These are phyloP conservation scores for Maccullochella peelii DNA, from an alignment of 2,113 vertebrate species.

Conservation along the genomic window DNA sequence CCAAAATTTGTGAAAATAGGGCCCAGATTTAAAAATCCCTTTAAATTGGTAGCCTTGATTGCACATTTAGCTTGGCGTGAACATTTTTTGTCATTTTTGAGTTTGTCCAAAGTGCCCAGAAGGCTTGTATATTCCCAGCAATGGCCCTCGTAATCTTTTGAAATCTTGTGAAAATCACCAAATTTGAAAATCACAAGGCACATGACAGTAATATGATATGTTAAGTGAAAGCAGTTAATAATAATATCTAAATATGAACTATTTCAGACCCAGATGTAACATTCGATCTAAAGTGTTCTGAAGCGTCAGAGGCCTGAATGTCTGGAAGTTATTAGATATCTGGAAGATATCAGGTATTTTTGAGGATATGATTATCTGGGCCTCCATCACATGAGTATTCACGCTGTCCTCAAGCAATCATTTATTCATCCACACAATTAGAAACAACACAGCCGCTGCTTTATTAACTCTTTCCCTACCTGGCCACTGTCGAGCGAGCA, in stretches of 20 bases:
- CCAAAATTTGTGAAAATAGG: no score
- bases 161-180: background rate
- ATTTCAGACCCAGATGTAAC: background rate
- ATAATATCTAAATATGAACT: background rate
- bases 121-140: background rate
- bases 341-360: slow-evolving; percentile 48
- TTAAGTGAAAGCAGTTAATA: background rate
- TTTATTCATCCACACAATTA: slow-evolving; percentile 75
- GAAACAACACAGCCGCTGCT: slow-evolving; percentile 56
- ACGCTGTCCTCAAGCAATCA: slow-evolving; percentile 69
- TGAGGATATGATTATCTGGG: slow-evolving; percentile 52
- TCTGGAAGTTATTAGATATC: slow-evolving; percentile 30
- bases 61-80: no score
- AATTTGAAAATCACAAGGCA: background rate
- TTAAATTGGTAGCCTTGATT: no score
- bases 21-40: no score
- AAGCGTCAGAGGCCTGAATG: slow-evolving; percentile 10
- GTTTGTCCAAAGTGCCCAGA: background rate
- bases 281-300: background rate
- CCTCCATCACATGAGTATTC: slow-evolving; percentile 50
- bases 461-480: slow-evolving; percentile 77
- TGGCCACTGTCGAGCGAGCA: slow-evolving; percentile 58
- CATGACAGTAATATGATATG: background rate
- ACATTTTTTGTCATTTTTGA: background rate
- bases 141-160: background rate